phyloP scores from a whole-genome alignment of 1,140 invertebrate species.

The Sitobion miscanthi region DNA sequence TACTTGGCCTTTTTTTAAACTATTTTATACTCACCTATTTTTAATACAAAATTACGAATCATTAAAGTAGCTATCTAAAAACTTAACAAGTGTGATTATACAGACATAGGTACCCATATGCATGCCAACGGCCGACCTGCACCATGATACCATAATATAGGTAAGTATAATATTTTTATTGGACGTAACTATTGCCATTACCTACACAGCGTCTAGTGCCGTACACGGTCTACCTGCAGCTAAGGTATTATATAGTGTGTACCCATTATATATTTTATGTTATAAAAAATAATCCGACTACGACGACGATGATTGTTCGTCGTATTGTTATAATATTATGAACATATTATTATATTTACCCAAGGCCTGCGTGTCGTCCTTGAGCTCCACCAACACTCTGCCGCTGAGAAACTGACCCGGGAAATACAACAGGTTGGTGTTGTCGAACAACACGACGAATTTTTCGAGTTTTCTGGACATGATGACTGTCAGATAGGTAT shows the following conservation, averaged over 20 bases:
- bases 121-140: background rate
- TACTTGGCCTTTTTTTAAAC: background rate
- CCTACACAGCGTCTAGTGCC: too few species aligned
- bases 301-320: background rate
- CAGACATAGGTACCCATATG: background rate
- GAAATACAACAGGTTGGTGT: slow-evolving; percentile 90
- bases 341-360: slow-evolving; percentile 65
- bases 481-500: slow-evolving; percentile 23
- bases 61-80: background rate
- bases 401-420: slow-evolving; percentile 91
- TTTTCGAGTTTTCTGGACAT: slow-evolving; percentile 89
- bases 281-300: background rate
- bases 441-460: slow-evolving; percentile 93
- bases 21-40: background rate
- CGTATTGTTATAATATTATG: background rate
- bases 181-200: too few species aligned
- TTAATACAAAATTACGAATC: background rate
- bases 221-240: background rate
- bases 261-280: background rate
- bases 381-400: slow-evolving; percentile 86
- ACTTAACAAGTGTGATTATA: background rate
- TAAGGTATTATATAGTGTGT: background rate
- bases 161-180: background rate
- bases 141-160: too few species aligned
- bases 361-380: slow-evolving; percentile 88